Evolutionary conservation across 2,888 invertebrate genomes (phyloP).

Genomic region (Agrotis puta): DNA sequence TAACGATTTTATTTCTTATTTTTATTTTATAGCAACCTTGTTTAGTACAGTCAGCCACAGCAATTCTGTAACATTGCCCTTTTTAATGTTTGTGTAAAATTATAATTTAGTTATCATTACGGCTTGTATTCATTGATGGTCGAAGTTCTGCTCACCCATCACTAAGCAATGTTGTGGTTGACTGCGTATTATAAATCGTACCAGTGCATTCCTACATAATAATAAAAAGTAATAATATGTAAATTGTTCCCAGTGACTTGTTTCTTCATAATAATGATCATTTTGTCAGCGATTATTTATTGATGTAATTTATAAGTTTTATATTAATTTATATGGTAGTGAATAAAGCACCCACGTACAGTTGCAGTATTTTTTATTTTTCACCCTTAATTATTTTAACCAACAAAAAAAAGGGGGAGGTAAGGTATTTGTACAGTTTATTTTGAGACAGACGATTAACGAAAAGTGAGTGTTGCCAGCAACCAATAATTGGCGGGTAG

Average conservation of each 20-base stretch:
- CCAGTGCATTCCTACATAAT: slow-evolving; percentile 68
- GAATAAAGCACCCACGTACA: slow-evolving; percentile 83
- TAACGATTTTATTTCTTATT: neutral
- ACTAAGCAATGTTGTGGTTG: slow-evolving; percentile 29
- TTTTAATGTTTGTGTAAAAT: slow-evolving; percentile 18
- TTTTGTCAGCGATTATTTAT: slow-evolving; percentile 86
- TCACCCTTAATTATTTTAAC: too few species aligned
- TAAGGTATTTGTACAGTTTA: too few species aligned
- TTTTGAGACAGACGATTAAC: too few species aligned
- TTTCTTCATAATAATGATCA: slow-evolving; percentile 68
- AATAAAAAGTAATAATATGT: slow-evolving; percentile 37
- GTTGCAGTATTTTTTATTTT: slow-evolving; percentile 57
- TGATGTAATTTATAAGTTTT: slow-evolving; percentile 87
- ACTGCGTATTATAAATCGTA: slow-evolving; percentile 43
- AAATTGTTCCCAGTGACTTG: slow-evolving; percentile 55
- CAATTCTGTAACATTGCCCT: slow-evolving; percentile 37
- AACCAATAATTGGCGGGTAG: too few species aligned
- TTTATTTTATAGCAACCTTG: slow-evolving; percentile 34
- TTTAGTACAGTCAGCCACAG: slow-evolving; percentile 36
- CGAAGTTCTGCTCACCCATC: slow-evolving; percentile 6
- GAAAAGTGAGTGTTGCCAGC: too few species aligned
- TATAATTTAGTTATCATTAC: neutral
- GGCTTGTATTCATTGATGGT: slow-evolving; percentile 9
- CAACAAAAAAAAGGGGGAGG: too few species aligned
- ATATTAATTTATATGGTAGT: slow-evolving; percentile 88